Evolutionary conservation across 2,888 invertebrate genomes (phyloP), one percentile per base, ranked within the genome.

Genomic region (Ophion costatus): DNA sequence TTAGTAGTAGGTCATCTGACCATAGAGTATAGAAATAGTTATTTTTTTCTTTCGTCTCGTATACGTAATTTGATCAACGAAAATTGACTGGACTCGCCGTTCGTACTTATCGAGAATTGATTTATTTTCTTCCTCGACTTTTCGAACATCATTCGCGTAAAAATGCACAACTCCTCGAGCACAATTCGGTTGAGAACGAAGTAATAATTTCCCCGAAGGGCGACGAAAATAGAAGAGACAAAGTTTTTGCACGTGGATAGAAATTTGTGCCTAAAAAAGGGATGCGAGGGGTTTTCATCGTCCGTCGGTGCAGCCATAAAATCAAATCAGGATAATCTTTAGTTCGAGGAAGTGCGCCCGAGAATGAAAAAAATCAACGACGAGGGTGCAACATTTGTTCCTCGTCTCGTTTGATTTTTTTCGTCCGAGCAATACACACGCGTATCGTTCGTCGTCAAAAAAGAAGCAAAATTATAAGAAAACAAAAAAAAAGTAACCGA

Each of bases 1-100:
- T 90, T 90, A 66, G 88, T 90, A 90, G 90, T 89, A 87, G 80
- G 82, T 87, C 74, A 78, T 83, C 75, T 82, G 81, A 82, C 76
- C 81, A 85, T 86, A 86, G 83, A 84, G 22, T 69, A 83, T 76
- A 85, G 81, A 83, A 67, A 81, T 85, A 83, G 81, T 67, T 66
- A 69, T 66, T 70, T 74, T 57, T 80, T 20, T 42, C 56, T 56
- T 71, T 56, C 22, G 29, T 78, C 42, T 77, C 45, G 42, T 42
- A 73, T 42, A 20, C 17, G 45, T 42, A 51, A 78, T 20, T 9
- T 64, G 33, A 33, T 63, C 78, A n/a, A 61, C 61, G 59, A 63
- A 33, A 56, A 11, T 56, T 61, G 42, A 74, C 45, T 24, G 11
- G 11, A 24, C 33, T 74, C 71, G 5, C 24, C 57, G 63, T 57